phyloP scores from a whole-genome alignment of 2,113 vertebrate genomes.

The Macquaria australasica region DNA sequence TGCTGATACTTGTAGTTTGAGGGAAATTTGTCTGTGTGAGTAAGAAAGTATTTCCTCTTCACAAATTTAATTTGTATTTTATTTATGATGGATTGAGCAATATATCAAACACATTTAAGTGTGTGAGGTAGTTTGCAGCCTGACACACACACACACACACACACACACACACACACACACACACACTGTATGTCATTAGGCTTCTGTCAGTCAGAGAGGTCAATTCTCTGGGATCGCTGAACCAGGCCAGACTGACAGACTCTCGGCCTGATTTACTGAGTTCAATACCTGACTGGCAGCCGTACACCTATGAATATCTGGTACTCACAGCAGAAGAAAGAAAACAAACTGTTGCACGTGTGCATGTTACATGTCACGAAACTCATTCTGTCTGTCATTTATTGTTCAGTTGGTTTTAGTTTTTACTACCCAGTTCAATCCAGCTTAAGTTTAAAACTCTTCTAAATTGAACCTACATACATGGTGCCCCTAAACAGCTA shows the following conservation, averaged over 20 bases:
- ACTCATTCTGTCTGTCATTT: neutral
- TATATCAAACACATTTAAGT: neutral
- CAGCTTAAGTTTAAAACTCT: too few relatives aligned
- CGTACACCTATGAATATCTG: conserved; percentile 2
- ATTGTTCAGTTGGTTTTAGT: neutral
- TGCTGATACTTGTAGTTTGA: conserved; percentile 48
- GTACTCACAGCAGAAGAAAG: neutral
- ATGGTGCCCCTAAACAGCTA: too few relatives aligned
- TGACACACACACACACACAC: neutral
- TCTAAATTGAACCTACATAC: neutral
- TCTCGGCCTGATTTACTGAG: conserved; percentile 6
- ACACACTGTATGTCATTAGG: conserved; percentile 15
- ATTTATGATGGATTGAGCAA: neutral
- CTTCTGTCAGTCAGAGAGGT: conserved; percentile 33
- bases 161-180: neutral
- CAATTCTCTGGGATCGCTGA: conserved; percentile 22
- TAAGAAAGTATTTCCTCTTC: conserved; percentile 17
- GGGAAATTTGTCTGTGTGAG: conserved; percentile 7
- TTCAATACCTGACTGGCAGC: neutral
- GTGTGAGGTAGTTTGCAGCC: neutral
- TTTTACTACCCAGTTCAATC: too few relatives aligned
- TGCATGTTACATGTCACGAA: neutral
- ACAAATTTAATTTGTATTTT: too few relatives aligned
- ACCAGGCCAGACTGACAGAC: conserved; percentile 38
- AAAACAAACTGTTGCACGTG: neutral